phyloP scores from a whole-genome alignment of 2,113 vertebrate genomes.

The Morphnarchus princeps region DNA sequence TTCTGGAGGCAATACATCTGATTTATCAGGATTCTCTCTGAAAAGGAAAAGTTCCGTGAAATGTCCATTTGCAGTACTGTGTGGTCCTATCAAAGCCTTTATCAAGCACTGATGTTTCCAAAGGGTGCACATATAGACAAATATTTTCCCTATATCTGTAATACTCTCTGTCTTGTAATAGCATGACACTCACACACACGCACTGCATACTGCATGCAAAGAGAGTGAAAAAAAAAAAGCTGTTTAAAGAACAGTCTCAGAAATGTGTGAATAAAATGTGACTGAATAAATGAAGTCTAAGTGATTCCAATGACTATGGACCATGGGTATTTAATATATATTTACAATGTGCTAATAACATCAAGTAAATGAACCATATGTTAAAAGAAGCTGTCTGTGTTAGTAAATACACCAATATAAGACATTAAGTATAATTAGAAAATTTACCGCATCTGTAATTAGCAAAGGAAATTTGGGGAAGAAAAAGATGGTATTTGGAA shows the following conservation, averaged over 20 bases:
- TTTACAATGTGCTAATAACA: neutral
- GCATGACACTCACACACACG: neutral
- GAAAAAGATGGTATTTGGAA: neutral
- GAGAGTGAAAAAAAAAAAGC: neutral
- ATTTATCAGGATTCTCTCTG: neutral
- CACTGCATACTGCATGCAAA: neutral
- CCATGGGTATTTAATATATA: neutral
- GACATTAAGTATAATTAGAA: neutral
- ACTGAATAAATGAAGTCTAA: neutral
- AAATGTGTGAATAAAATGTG: neutral
- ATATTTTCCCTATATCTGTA: neutral
- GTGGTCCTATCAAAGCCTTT: neutral
- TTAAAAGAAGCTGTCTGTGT: neutral
- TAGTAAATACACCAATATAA: neutral
- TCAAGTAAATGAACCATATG: neutral
- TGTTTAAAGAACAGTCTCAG: neutral
- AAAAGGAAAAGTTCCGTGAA: neutral
- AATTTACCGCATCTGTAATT: neutral
- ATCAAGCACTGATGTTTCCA: neutral
- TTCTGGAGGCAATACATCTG: neutral
- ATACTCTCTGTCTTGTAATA: neutral
- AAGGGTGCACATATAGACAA: neutral
- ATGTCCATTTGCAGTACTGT: neutral
- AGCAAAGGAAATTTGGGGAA: neutral
- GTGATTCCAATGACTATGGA: neutral